These are phyloP conservation scores for Orientallactaga sibirica DNA, from an alignment of 2,797 vertebrate genomes.

Conservation along the genomic window DNA sequence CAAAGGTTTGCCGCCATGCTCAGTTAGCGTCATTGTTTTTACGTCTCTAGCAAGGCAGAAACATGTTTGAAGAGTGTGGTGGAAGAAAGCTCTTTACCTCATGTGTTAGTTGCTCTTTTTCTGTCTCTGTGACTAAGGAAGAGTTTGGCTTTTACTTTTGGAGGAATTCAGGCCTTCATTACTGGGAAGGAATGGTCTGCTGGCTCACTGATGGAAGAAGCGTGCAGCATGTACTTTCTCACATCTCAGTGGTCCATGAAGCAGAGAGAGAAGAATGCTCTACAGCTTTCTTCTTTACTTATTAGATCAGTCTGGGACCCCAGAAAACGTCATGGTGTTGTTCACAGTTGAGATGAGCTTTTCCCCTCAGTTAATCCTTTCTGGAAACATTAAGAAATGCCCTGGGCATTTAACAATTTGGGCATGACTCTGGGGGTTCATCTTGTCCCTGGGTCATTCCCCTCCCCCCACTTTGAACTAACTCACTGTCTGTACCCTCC, in stretches of 20 bases:
- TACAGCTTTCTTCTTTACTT: not conserved
- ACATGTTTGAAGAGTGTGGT: too few relatives aligned
- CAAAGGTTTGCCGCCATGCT: not conserved
- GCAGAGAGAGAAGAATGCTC: not conserved
- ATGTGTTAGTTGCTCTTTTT: not conserved
- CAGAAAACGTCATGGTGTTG: not conserved
- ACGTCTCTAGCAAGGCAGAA: not conserved
- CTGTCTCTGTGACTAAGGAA: not conserved
- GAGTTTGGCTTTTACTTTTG: not conserved
- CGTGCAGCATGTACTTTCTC: accelerated
- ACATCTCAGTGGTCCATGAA: not conserved
- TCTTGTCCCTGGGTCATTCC: too few relatives aligned
- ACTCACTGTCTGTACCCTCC: too few relatives aligned
- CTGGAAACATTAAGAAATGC: not conserved
- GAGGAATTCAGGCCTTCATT: not conserved
- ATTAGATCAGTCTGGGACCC: not conserved
- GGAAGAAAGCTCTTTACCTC: not conserved
- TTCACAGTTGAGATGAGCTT: not conserved
- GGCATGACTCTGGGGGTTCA: too few relatives aligned
- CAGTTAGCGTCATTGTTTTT: not conserved
- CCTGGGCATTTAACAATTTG: not conserved
- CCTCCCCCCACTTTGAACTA: too few relatives aligned
- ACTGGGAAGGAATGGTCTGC: not conserved
- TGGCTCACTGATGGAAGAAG: not conserved
- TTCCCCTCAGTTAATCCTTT: not conserved